Conservation (phyloP, 2,888 invertebrate species). For the Drosophila emarginata region DNA sequence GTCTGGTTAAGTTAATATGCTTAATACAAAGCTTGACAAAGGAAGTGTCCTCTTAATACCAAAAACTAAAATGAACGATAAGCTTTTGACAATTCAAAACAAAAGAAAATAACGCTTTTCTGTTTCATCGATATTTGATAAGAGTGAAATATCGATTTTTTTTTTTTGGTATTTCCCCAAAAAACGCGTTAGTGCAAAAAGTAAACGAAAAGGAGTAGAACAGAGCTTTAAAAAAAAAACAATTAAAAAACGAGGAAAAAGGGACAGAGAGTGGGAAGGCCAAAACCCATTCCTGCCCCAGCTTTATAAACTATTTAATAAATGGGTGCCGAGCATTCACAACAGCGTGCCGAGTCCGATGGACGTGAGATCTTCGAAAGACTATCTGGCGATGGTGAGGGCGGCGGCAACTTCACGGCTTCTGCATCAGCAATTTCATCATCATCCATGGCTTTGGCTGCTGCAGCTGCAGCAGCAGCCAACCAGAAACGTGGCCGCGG, state of each 20-base stretch:
- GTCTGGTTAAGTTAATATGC: too few species aligned
- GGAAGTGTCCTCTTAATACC: too few species aligned
- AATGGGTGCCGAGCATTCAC: conserved; percentile 87
- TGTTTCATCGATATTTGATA: too few species aligned
- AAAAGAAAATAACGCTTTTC: too few species aligned
- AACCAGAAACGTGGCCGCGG: conserved; percentile 69
- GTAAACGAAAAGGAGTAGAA: background rate
- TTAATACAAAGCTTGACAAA: too few species aligned
- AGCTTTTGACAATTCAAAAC: too few species aligned
- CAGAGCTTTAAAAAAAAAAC: background rate
- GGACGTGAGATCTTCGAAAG: conserved; percentile 77
- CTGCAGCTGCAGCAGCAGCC: conserved; percentile 61
- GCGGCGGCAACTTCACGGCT: conserved; percentile 37
- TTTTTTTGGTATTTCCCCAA: background rate
- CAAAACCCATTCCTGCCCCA: background rate
- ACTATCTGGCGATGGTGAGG: background rate
- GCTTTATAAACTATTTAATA: conserved; percentile 7
- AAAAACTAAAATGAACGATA: too few species aligned
- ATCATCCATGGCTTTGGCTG: conserved; percentile 39
- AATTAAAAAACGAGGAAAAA: background rate
- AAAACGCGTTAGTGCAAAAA: background rate
- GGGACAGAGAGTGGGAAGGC: background rate
- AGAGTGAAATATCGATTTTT: background rate
- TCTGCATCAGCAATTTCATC: conserved; percentile 3
- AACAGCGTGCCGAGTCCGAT: conserved; percentile 81